Base-by-base conservation (phyloP, 1,140 invertebrate species). In the Lethrus apterus region DNA sequence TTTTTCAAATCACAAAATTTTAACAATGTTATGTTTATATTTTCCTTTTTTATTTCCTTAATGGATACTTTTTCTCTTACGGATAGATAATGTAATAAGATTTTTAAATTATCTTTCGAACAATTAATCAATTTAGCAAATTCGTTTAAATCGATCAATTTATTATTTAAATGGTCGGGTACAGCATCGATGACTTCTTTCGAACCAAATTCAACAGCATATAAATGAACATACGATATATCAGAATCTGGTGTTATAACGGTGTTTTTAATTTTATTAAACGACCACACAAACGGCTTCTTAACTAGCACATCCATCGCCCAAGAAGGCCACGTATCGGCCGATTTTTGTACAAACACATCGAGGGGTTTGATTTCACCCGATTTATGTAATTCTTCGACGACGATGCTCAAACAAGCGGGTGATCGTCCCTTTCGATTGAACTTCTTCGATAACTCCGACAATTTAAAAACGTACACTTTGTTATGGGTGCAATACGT, bases 371-470 rank as follows among this genome's bases (percentile, higher is more conserved):
- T 51, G 4, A 69, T 43, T 21, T 65, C 60, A 9, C 55, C 50
- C 43, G 49, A 57, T 48, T 57, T 65, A 11, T 57, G 19, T 62
- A 73, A 60, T 48, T 71, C 57, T 31, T 65, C 50, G 4, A 71
- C 19, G 9, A 72, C 69, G 19, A 55, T 52, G 7, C 47, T 31
- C 13, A 73, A 51, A 56, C 70, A 69, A 9, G 52, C 48, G 5
- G 71, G 71, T 13, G 56, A 50, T 51, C 60, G 56, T 13, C 64
- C 69, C 47, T 71, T 68, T 35, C 62, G 52, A 36, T 59, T 51
- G 51, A 74, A 73, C 9, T 54, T 55, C 29, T 56, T 56, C 32
- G 60, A 59, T 4, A 74, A 43, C 4, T 64, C 59, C 10, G 44
- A 33, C 10, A 63, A 33, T 23, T 50, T 64, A 44, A 75, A 68